Evolutionary conservation across 2,888 invertebrate genomes (phyloP).

Genomic region (Metopia argyrocephala): DNA sequence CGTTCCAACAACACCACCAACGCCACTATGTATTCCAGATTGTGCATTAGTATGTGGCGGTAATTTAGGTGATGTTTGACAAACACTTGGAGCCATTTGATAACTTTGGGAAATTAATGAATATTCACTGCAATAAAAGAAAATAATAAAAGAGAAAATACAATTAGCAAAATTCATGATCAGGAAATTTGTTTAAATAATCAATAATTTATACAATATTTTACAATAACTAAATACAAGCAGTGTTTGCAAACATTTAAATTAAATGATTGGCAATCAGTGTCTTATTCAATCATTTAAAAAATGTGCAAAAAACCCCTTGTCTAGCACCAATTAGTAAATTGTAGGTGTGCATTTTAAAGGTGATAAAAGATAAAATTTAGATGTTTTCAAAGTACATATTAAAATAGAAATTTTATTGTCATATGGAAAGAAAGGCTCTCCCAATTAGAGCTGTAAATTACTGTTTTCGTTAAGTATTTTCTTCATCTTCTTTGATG

Average conservation of each 20-base stretch:
- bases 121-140: conserved; percentile 78
- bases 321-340: background rate
- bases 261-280: background rate
- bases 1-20: conserved; percentile 37
- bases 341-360: conserved; percentile 28
- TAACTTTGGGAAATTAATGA: conserved; percentile 77
- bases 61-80: conserved; percentile 75
- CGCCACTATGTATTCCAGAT: conserved; percentile 66
- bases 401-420: too few relatives aligned
- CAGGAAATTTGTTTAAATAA: too few relatives aligned
- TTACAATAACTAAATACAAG: background rate
- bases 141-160: conserved; percentile 39
- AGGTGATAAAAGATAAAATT: too few relatives aligned
- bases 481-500: too few relatives aligned
- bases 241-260: background rate
- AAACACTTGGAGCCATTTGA: conserved; percentile 80
- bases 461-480: too few relatives aligned
- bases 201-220: too few relatives aligned
- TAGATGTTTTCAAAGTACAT: too few relatives aligned
- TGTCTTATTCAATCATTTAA: background rate
- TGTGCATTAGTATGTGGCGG: conserved; percentile 68
- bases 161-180: background rate
- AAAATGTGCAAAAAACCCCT: background rate
- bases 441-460: too few relatives aligned
- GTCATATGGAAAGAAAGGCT: too few relatives aligned